Percentiles rank a stretch among this genome's conserved stretches.
Evolutionary conservation across 2,113 vertebrate genomes (phyloP).

Genomic region (Perognathus longimembris): DNA sequence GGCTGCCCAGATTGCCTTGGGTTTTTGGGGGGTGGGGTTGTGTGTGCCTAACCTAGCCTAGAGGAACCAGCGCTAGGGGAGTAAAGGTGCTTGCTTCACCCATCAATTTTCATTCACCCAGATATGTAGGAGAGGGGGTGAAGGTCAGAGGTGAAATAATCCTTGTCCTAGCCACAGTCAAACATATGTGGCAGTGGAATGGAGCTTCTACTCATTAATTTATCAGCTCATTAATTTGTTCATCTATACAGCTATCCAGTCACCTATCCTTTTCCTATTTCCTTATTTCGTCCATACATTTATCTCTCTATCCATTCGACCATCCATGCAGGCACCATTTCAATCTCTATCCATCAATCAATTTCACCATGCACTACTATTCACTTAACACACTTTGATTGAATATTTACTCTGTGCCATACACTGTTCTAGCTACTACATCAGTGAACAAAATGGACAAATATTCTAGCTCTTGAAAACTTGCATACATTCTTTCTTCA

Average conservation of each 20-base stretch:
- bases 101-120: not conserved
- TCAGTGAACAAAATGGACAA: constrained; percentile 19
- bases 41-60: not conserved
- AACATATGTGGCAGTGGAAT: not conserved
- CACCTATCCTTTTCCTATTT: not conserved
- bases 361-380: constrained; percentile 14
- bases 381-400: constrained; percentile 30
- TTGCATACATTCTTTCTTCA: not conserved
- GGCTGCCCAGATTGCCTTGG: no score
- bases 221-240: constrained; percentile 2
- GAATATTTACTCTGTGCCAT: not conserved
- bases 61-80: not conserved
- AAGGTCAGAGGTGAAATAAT: not conserved
- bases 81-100: not conserved
- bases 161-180: not conserved
- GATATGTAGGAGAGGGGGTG: not conserved
- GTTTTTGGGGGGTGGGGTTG: no score
- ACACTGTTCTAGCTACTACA: not conserved
- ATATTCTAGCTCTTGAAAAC: constrained; percentile 8
- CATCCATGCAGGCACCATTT: not conserved
- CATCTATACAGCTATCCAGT: not conserved
- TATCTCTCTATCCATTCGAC: not conserved
- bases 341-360: not conserved
- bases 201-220: constrained; percentile 20
- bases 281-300: not conserved